These are phyloP conservation scores for Gasterosteus aculeatus DNA, from an alignment of 2,113 vertebrate genomes.

Conservation along the genomic window DNA sequence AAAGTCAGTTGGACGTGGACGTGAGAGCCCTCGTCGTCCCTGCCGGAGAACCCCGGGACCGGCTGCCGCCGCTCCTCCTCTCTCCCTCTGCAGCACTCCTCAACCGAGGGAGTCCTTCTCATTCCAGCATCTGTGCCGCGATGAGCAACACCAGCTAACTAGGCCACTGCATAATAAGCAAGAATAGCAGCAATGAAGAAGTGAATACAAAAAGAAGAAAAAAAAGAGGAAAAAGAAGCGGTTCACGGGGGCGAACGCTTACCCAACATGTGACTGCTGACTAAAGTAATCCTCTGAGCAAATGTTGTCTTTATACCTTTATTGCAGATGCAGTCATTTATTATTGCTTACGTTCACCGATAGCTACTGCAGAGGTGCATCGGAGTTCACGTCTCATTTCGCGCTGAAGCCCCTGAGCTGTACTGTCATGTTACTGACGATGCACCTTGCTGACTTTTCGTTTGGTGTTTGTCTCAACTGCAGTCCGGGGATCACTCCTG, in stretches of 20 bases:
- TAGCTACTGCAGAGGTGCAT: conserved; percentile 54
- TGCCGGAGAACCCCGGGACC: conserved; percentile 44
- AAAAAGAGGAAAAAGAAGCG: conserved; percentile 21
- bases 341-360: conserved; percentile 69
- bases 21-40: conserved; percentile 54
- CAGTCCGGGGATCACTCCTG: conserved; percentile 48
- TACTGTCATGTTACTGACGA: conserved; percentile 61
- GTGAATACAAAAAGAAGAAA: conserved; percentile 18
- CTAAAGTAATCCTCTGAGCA: conserved; percentile 66
- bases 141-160: conserved; percentile 78
- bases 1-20: conserved; percentile 51
- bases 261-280: conserved; percentile 68
- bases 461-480: conserved; percentile 49
- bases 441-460: conserved; percentile 58
- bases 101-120: conserved; percentile 67
- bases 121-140: conserved; percentile 70
- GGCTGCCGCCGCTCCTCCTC: conserved; percentile 28
- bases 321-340: conserved; percentile 59
- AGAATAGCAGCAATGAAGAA: conserved; percentile 67
- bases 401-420: conserved; percentile 44
- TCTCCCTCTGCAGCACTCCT: conserved; percentile 61
- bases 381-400: conserved; percentile 63
- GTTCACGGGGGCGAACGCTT: conserved; percentile 46
- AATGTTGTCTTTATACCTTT: conserved; percentile 67
- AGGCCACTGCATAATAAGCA: conserved; percentile 80